Conservation (phyloP, 2,113 vertebrate species). For the western clawed frog (Xenopus tropicalis) region DNA sequence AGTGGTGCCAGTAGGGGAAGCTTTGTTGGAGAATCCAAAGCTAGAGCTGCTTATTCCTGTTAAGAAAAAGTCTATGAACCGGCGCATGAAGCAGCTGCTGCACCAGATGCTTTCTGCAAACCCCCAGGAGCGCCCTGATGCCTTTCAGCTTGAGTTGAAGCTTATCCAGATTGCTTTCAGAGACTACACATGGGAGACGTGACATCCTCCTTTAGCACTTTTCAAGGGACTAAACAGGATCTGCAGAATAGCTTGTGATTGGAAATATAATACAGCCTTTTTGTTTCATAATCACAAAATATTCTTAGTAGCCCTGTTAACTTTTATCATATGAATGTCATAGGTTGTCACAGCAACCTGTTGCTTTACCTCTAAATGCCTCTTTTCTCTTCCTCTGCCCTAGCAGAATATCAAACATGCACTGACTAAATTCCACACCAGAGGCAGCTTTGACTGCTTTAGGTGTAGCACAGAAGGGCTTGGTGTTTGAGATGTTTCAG, state of each 20-base stretch:
- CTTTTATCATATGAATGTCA: conserved; percentile 1
- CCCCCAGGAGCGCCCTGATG: conserved; percentile 91
- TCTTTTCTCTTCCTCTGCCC: background rate
- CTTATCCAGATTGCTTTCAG: conserved; percentile 93
- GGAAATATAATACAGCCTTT: background rate
- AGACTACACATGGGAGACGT: conserved; percentile 95
- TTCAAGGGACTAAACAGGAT: background rate
- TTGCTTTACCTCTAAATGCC: conserved; percentile 12
- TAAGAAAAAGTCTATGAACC: conserved; percentile 92
- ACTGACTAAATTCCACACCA: background rate
- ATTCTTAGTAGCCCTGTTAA: background rate
- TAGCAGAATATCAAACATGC: background rate
- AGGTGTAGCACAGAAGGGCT: conserved; percentile 1
- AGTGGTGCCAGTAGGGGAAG: conserved; percentile 91
- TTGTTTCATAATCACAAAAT: background rate
- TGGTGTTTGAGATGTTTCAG: background rate
- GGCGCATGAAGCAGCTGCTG: conserved; percentile 88
- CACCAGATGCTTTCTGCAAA: conserved; percentile 95
- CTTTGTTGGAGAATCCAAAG: conserved; percentile 92
- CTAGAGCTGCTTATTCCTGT: conserved; percentile 94
- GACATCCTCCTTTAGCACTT: conserved; percentile 53
- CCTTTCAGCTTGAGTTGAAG: conserved; percentile 93
- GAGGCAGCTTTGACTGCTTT: background rate
- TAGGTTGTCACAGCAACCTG: background rate
- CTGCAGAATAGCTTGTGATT: conserved; percentile 2